Conservation (phyloP, 2,888 invertebrate species). For the Chrysolina oricalcia region DNA sequence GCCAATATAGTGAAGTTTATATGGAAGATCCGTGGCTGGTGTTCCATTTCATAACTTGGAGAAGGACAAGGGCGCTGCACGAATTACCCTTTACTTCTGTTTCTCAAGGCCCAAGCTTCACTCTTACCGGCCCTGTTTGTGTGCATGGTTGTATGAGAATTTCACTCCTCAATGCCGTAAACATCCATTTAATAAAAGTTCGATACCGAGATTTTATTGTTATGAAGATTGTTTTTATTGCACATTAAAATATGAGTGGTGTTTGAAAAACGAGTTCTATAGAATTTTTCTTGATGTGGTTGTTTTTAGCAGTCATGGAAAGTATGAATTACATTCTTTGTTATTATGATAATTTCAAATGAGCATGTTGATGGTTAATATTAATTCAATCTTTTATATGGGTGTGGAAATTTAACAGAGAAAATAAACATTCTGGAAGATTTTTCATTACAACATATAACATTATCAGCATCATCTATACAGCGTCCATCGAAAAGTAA, state of each 20-base stretch:
- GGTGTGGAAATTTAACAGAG: too few relatives aligned
- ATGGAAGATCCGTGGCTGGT: too few relatives aligned
- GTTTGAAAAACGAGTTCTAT: slow-evolving; percentile 24
- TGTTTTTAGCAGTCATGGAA: slow-evolving; percentile 1
- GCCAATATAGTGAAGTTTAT: too few relatives aligned
- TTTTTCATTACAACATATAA: too few relatives aligned
- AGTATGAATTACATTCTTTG: neutral
- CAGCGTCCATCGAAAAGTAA: too few relatives aligned
- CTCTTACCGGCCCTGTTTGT: slow-evolving; percentile 7
- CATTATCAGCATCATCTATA: too few relatives aligned
- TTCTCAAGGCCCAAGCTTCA: neutral
- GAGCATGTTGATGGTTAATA: neutral
- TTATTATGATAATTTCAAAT: slow-evolving; percentile 4
- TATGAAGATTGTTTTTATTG: slow-evolving; percentile 37
- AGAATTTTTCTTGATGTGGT: slow-evolving; percentile 29
- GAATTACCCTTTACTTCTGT: too few relatives aligned
- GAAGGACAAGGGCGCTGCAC: too few relatives aligned
- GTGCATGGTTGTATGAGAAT: slow-evolving; percentile 44
- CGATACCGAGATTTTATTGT: slow-evolving; percentile 39
- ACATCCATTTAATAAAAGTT: slow-evolving; percentile 44
- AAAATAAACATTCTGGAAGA: too few relatives aligned
- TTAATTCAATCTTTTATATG: neutral
- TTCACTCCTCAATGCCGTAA: slow-evolving; percentile 33
- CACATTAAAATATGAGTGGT: slow-evolving; percentile 33
- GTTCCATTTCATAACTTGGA: too few relatives aligned